Evolutionary conservation across 2,797 vertebrate genomes (phyloP).

Genomic region (Alosa sapidissima): DNA sequence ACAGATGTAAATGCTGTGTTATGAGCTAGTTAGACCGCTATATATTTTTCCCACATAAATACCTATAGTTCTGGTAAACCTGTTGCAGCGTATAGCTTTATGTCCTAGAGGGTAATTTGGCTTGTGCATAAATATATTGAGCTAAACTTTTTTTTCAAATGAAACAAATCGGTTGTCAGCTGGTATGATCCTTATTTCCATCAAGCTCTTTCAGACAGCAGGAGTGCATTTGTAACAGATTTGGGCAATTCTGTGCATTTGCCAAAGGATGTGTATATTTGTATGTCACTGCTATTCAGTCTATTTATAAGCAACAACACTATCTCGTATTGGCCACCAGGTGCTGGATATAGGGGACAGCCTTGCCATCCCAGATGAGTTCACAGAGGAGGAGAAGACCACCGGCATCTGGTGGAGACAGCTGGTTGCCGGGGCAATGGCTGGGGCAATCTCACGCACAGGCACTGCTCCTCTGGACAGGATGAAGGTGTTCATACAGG

Average conservation of each 20-base stretch:
- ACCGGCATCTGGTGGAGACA: conserved; percentile 93
- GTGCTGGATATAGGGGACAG: conserved; percentile 97
- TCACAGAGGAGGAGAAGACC: conserved; percentile 94
- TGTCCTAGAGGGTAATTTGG: not conserved
- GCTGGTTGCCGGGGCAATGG: conserved; percentile 85
- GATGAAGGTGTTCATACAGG: conserved; percentile 99
- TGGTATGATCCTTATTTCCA: not conserved
- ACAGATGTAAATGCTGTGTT: not conserved
- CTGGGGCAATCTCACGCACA: conserved; percentile 92
- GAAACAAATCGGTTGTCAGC: not conserved
- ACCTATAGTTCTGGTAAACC: not conserved
- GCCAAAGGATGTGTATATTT: not conserved
- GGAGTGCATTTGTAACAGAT: not conserved
- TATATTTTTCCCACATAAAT: not conserved
- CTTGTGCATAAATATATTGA: not conserved
- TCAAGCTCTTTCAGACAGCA: not conserved
- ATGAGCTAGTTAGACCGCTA: not conserved
- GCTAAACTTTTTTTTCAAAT: not conserved
- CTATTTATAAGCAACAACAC: not conserved
- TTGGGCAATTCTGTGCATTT: not conserved
- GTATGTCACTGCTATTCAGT: not conserved
- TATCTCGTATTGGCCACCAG: conserved; percentile 60
- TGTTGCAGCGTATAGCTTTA: too few species aligned
- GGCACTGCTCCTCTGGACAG: conserved; percentile 95
- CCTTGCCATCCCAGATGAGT: conserved; percentile 93